Evolutionary conservation across 1,140 invertebrate species (phyloP), one percentile per base, ranked within the genome.

Genomic region (Apis cerana): DNA sequence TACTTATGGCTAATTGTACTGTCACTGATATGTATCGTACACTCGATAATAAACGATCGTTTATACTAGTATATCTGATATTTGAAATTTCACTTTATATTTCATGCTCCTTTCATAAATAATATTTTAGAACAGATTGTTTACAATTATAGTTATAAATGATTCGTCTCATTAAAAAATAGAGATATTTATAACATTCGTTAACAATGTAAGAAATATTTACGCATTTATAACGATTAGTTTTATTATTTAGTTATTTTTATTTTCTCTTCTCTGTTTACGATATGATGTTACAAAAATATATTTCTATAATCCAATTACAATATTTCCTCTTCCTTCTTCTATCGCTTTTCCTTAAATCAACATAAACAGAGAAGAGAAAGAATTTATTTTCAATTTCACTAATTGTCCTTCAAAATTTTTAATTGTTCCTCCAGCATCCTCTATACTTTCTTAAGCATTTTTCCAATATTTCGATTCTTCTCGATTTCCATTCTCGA

Each of bases 1-100:
- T 68, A 33, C 80, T 81, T 67, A 52, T 21, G 19, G 17, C 48
- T 76, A 82, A 76, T 69, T 59, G 80, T 68, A 76, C 56, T 9
- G 15, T 2, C 48, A 5, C n/a, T 5, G 64, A 75, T 43, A 59
- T 64, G 27, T 64, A 48, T 8, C 23, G 64, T 68, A 69, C 23
- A n/a, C 19, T 59, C 17, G 68, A 80, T 80, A 52, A 64, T 43
- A 62, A 72, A 72, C 58, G 58, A 82, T 76, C 52, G 10, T 81
- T 81, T 75, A 68, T 68, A 52, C 33, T 54, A 4, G 10, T 13
- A 59, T 43, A 12, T 4, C 21, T 48, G 27, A 12, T 19, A 27
- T 52, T 52, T 62, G 10, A 54, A n/a, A 33, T 13, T 27, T 54
- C 23, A 5, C 54, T 43, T 64, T 56, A 23, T 27, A 48, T 27